A percentile compares a stretch with the other conserved stretches of the same genome.
Conservation (phyloP, 2,797 vertebrate species). For the Notolabrus celidotus region DNA sequence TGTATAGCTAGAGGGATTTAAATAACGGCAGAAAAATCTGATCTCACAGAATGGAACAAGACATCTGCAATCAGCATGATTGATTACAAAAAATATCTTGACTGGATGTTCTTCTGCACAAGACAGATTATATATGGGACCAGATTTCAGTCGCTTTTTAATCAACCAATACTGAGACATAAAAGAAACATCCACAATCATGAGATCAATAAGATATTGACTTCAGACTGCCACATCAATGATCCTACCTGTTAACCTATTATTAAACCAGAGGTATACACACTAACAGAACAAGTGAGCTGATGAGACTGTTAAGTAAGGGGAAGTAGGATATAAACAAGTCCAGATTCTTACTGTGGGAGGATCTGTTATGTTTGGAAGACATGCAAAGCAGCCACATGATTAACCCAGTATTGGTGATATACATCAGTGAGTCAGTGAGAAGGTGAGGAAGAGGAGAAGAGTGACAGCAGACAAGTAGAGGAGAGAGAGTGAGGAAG, state of each 20-base stretch:
- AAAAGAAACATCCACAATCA: slow-evolving; percentile 7
- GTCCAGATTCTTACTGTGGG: slow-evolving; percentile 4
- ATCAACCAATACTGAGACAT: not conserved
- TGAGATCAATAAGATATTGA: not conserved
- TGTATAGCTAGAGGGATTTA: not conserved
- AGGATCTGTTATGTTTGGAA: slow-evolving; percentile 26
- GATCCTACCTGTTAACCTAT: too few species aligned
- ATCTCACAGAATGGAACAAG: not conserved
- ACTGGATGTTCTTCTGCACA: not conserved
- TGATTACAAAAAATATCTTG: not conserved
- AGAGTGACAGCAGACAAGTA: slow-evolving; percentile 72
- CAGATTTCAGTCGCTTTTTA: not conserved
- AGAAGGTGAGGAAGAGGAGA: slow-evolving; percentile 62
- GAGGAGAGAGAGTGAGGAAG: slow-evolving; percentile 70
- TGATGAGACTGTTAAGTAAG: not conserved
- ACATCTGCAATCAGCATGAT: not conserved
- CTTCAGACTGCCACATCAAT: not conserved
- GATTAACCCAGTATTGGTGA: slow-evolving; percentile 67
- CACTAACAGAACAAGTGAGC: slow-evolving; percentile 17
- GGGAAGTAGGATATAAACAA: not conserved
- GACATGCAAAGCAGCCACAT: slow-evolving; percentile 45
- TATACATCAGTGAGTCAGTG: slow-evolving; percentile 49
- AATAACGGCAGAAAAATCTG: not conserved
- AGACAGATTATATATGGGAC: not conserved
- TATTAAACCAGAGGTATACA: not conserved